These are phyloP conservation scores for Helogale parvula DNA, from an alignment of 2,113 vertebrate genomes.

Conservation along the genomic window DNA sequence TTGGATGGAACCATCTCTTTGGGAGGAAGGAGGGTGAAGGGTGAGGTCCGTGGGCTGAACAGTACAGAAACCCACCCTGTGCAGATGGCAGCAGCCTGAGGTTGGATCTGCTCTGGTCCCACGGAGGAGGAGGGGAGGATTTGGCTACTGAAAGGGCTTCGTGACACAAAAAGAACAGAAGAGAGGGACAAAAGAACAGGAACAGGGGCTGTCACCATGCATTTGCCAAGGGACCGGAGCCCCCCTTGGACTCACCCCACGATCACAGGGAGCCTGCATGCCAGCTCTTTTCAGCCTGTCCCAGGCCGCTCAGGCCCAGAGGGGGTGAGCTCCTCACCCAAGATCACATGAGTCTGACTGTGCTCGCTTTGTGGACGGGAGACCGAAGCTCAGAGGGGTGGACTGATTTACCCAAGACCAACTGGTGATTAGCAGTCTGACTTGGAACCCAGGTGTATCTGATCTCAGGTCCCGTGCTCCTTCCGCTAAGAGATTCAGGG, in stretches of 20 bases:
- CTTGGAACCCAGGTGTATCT: not conserved
- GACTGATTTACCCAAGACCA: not conserved
- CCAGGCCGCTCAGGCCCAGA: not conserved
- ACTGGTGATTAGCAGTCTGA: not conserved
- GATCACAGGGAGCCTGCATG: not conserved
- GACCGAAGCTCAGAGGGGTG: not conserved
- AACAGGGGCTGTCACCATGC: not conserved
- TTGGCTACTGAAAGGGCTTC: not conserved
- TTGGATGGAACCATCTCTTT: not conserved
- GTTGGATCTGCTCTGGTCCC: not conserved
- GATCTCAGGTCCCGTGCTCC: not conserved
- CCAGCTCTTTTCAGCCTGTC: not conserved
- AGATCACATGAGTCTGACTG: not conserved
- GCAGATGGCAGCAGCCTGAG: not conserved
- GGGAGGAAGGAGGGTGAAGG: not conserved
- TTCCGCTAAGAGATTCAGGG: not conserved
- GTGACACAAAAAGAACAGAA: not conserved
- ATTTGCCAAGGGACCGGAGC: not conserved
- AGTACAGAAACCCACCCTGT: not conserved
- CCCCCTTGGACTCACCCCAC: not conserved
- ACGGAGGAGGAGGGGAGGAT: not conserved
- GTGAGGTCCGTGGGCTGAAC: not conserved
- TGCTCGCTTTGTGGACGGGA: not conserved
- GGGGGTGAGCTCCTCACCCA: not conserved
- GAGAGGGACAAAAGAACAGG: not conserved